Conservation (phyloP, 2,797 vertebrate genomes). For the Steatocranus sp. region DNA sequence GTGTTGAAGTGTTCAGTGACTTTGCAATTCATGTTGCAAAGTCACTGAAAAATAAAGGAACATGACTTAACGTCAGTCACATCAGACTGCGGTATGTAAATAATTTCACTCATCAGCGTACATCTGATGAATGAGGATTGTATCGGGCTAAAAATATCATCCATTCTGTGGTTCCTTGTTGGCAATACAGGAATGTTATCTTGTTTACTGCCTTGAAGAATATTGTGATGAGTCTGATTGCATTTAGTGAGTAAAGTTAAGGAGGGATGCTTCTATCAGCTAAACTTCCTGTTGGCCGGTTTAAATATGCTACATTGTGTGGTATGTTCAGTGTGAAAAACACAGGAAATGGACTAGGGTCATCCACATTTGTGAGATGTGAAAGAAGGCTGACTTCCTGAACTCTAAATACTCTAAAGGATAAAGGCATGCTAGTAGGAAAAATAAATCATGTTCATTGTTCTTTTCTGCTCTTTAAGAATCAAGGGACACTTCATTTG, state of each 20-base stretch:
- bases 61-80: neutral
- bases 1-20: no score
- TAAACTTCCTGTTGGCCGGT: constrained; percentile 71
- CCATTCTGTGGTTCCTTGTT: constrained; percentile 19
- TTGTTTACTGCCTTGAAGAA: constrained; percentile 55
- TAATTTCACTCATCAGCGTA: neutral
- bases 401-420: constrained; percentile 74
- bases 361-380: constrained; percentile 71
- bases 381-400: constrained; percentile 72
- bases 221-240: constrained; percentile 54
- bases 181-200: constrained; percentile 37
- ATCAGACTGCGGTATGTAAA: neutral
- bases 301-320: constrained; percentile 44
- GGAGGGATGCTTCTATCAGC: constrained; percentile 54
- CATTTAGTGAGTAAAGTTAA: constrained; percentile 48
- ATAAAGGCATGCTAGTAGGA: constrained; percentile 67
- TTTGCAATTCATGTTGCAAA: neutral
- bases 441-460: constrained; percentile 52
- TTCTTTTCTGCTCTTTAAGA: constrained; percentile 36
- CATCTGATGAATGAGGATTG: constrained; percentile 30
- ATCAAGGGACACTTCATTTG: constrained; percentile 55
- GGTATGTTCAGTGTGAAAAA: constrained; percentile 61
- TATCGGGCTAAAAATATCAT: constrained; percentile 26
- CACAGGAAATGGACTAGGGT: constrained; percentile 73
- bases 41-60: neutral